Evolutionary conservation across 2,113 vertebrate species (phyloP).

Genomic region (Burhinus oedicnemus): DNA sequence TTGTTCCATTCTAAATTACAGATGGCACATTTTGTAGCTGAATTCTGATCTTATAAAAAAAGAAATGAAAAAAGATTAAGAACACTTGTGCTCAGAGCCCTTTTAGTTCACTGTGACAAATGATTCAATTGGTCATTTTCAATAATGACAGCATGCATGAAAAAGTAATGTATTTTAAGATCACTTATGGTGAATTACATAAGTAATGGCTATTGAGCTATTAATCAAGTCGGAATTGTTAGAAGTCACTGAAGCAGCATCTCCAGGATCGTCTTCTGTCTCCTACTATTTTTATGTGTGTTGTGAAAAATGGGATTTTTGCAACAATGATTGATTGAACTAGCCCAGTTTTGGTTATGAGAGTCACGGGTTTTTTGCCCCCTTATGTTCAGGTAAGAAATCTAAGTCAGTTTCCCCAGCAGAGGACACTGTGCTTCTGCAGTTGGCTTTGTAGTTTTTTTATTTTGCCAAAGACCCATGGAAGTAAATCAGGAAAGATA

Average conservation of each 20-base stretch:
- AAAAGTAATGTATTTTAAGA: conserved; percentile 58
- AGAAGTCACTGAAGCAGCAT: conserved; percentile 45
- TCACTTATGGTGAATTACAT: conserved; percentile 66
- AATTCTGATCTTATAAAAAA: conserved; percentile 3
- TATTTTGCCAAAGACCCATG: not conserved
- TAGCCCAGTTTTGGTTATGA: not conserved
- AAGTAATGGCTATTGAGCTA: conserved; percentile 53
- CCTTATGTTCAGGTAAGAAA: not conserved
- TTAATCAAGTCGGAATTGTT: conserved; percentile 55
- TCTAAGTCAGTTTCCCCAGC: conserved; percentile 11
- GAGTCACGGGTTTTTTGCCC: not conserved
- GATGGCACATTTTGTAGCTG: not conserved
- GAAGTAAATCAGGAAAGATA: conserved; percentile 67
- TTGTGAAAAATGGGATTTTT: conserved; percentile 17
- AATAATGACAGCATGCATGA: conserved; percentile 54
- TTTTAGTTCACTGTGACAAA: conserved; percentile 63
- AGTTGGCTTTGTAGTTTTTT: not conserved
- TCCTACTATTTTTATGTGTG: not conserved
- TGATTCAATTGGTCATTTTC: conserved; percentile 53
- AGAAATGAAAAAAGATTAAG: conserved; percentile 12
- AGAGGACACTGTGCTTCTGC: conserved; percentile 73
- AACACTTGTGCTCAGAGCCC: conserved; percentile 24
- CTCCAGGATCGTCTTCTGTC: conserved; percentile 17
- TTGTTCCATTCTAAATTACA: conserved; percentile 23
- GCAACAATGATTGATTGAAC: not conserved